Evolutionary conservation across 2,888 invertebrate genomes (phyloP), one percentile per base, ranked within the genome.

Genomic region (Pherbina coryleti): DNA sequence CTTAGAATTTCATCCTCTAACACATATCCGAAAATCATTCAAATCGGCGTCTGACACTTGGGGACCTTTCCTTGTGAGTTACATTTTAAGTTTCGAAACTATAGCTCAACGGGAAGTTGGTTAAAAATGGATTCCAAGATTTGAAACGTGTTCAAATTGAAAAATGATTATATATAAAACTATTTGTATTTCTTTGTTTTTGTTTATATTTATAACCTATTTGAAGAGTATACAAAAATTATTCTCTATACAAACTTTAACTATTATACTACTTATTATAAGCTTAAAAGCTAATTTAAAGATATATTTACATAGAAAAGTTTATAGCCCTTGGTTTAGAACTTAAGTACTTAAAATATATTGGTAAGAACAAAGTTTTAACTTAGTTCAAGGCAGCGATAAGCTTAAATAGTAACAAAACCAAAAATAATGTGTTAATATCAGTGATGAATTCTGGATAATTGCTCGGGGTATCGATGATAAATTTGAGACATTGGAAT

Each of bases 321-420:
- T 74, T 78, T 62, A 78, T 25, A 69, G 62, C 74, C 69, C 74
- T 64, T 78, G 62, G 9, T 64, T 19, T 34, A 64, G 31, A 64
- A 31, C 64, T 64, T 64, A 64, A 64, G n/a, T 64, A 64, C 64
- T 64, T 64, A 64, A 64, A 64, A 64, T 31, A 9, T 64, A 64
- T 64, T n/a, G 22, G 11, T 28, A 34, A 25, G 28, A 53, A 64
- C 22, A 64, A 25, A 31, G 17, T 8, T 64, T 17, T 3, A n/a
- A 64, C 64, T 64, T 34, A 64, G 22, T 64, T 31, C 14, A 31
- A 28, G 64, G 64, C 64, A 64, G 64, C 64, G 64, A 64, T n/a
- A 37, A 31, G 31, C 14, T 28, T 64, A 53, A 53, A 19, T 17
- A 4, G 8, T 17, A 19, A 53, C 7, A 19, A 19, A 19, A 19